A percentile compares a stretch with the other conserved stretches of the same genome.
Evolutionary conservation across 2,888 invertebrate species (phyloP).

Genomic region (Odontocolon sp.): DNA sequence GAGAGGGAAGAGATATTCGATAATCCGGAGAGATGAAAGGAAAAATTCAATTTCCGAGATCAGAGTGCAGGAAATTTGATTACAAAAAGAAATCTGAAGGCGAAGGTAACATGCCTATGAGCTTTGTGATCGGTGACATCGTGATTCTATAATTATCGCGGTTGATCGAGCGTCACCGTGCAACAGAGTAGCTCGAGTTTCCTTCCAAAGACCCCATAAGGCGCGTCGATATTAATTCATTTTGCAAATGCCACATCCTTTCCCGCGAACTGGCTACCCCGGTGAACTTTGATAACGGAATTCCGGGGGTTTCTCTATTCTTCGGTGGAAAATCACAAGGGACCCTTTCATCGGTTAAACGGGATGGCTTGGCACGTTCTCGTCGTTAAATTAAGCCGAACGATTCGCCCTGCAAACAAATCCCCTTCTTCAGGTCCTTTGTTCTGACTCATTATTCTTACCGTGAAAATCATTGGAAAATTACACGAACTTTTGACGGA

Average conservation of each 20-base stretch:
- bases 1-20: slow-evolving; percentile 16
- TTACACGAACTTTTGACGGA: slow-evolving; percentile 11
- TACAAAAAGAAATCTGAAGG: neutral
- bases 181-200: neutral
- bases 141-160: slow-evolving; percentile 51
- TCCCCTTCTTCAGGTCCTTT: slow-evolving; percentile 47
- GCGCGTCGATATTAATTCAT: slow-evolving; percentile 60
- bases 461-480: neutral
- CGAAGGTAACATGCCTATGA: neutral
- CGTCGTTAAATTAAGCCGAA: slow-evolving; percentile 72
- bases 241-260: slow-evolving; percentile 50
- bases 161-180: slow-evolving; percentile 28
- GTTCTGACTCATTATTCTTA: neutral
- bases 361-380: slow-evolving; percentile 62
- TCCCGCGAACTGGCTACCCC: slow-evolving; percentile 25
- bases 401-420: slow-evolving; percentile 68
- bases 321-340: slow-evolving; percentile 59
- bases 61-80: slow-evolving; percentile 5
- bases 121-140: slow-evolving; percentile 14
- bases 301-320: slow-evolving; percentile 50
- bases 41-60: slow-evolving; percentile 2
- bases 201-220: slow-evolving; percentile 64
- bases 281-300: slow-evolving; percentile 59
- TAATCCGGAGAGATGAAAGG: slow-evolving; percentile 28
- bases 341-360: slow-evolving; percentile 64